Base-by-base conservation (phyloP, 2,113 vertebrate genomes). In the Neodontobutis hainanensis region DNA sequence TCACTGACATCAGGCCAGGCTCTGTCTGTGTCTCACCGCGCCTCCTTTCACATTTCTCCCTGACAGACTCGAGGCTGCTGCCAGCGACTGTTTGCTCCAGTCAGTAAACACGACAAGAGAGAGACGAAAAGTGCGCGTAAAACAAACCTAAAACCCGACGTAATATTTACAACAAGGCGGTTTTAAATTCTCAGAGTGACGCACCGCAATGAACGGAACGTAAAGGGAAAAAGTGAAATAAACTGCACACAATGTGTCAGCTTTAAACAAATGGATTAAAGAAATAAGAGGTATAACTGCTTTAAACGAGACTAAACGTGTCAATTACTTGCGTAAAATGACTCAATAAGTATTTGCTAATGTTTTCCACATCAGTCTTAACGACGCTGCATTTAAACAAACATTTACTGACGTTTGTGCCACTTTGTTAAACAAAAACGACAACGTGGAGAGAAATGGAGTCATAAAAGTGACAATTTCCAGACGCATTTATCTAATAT, bases 1-100 rank as follows among this genome's bases (percentile, higher is more conserved):
- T 72, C 48, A 68, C 77, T 84, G 81, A 85, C 74, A 63, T 51
- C 75, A 81, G 64, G 80, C 83, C 80, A 76, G 81, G 72, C 81
- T 81, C 77, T 83, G 66, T 75, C 68, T 55, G 55, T 76, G 80
- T 74, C 84, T 83, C 73, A 61, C 50, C 72, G 47, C 70, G 3
- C 43, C 51, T 77, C 65, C 58, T 65, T 73, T 83, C 82, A 82
- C 83, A 53, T 63, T 67, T 76, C 74, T 55, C 34, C 52, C 52
- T 55, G 52, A 55, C 52, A 55, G 34, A 35, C 12, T 12, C 52
- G 52, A 36, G 32, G 11, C 27, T 5, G 19, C 51, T 2, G 51
- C 51, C 51, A 53, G 52, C 34, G 52, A 55, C 52, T 55, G 52
- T 55, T 55, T 55, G 52, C 34, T n/a, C 52, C 32, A 34, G 32